Evolutionary conservation across 2,888 invertebrate species (phyloP), one percentile per base, ranked within the genome.

Genomic region (Mamestra brassicae): DNA sequence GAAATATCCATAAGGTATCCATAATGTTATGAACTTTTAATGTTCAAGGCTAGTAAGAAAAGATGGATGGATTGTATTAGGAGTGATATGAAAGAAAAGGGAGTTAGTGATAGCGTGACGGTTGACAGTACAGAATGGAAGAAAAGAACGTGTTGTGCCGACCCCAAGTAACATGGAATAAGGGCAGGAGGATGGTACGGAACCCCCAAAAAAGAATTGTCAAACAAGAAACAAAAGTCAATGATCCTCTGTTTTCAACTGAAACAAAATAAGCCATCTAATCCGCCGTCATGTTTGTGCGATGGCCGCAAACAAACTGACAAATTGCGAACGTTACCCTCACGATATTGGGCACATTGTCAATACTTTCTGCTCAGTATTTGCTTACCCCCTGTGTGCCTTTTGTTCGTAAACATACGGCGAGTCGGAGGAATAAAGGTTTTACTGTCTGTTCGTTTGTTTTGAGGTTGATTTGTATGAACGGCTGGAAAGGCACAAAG

Each of bases 261-360:
- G 15, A 58, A 77, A 0, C 68, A 70, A 73, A 76, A 80, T 78
- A 71, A 76, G 67, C 66, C 67, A 77, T 76, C 61, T 80, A 85
- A 86, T 88, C 76, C 63, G 4, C 42, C 58, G n/a, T 58, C 61
- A 45, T 86, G 78, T 88, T 80, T 83, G 76, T 65, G 55, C 63
- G 69, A 57, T 36, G 78, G 78, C 55, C 76, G 47, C 78, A 76
- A 81, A 85, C 83, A 85, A 55, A 79, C 87, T 75, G 74, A 78
- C 87, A 71, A 76, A 85, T 83, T 81, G 84, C 80, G 63, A 68
- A 72, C 78, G 74, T 58, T 66, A 71, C 87, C 81, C 85, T 78
- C 76, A 80, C 77, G 67, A 84, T 87, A 87, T 88, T 85, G 88
- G 84, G 62, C 71, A 45, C 74, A 77, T 66, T 78, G 85, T 86